A percentile compares a stretch with the other conserved stretches of the same genome.
These are phyloP conservation scores for Lates japonicus DNA, from an alignment of 2,797 vertebrate genomes.

Conservation along the genomic window DNA sequence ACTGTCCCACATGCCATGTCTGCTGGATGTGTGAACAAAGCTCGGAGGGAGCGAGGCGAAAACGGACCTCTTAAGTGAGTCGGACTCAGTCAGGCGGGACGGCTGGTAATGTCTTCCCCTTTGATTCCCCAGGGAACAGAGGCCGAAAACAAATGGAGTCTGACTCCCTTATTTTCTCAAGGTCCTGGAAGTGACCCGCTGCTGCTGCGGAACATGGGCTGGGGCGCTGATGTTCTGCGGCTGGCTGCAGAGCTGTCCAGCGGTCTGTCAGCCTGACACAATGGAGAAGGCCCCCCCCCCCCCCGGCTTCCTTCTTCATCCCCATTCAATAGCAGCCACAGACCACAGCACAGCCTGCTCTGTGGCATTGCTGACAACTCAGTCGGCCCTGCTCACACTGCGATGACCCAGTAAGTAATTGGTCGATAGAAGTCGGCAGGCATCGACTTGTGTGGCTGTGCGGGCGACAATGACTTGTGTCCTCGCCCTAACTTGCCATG, in stretches of 20 bases:
- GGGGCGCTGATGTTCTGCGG: slow-evolving; percentile 39
- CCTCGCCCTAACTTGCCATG: slow-evolving; percentile 28
- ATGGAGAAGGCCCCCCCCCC: slow-evolving; percentile 36
- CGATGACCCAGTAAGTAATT: slow-evolving; percentile 66
- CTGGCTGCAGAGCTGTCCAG: slow-evolving; percentile 48
- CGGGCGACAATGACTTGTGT: slow-evolving; percentile 47
- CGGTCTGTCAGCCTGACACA: slow-evolving; percentile 65
- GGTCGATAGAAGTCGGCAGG: slow-evolving; percentile 64
- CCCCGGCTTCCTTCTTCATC: background rate
- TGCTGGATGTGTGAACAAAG: slow-evolving; percentile 77
- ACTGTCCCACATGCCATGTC: slow-evolving; percentile 75
- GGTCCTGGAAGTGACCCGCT: slow-evolving; percentile 73
- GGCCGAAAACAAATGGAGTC: slow-evolving; percentile 81
- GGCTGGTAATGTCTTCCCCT: slow-evolving; percentile 75
- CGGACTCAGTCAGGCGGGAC: slow-evolving; percentile 74
- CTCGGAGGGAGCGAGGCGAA: slow-evolving; percentile 64
- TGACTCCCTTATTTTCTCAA: slow-evolving; percentile 80
- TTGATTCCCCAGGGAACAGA: slow-evolving; percentile 75
- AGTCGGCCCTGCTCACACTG: slow-evolving; percentile 59
- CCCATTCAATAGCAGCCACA: slow-evolving; percentile 36
- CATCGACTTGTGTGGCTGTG: slow-evolving; percentile 59
- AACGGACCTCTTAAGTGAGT: slow-evolving; percentile 79
- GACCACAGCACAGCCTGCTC: slow-evolving; percentile 35
- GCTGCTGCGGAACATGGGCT: slow-evolving; percentile 39
- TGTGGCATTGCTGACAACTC: slow-evolving; percentile 63